Base-by-base conservation (phyloP, 1,140 invertebrate genomes). In the Pantala flavescens region DNA sequence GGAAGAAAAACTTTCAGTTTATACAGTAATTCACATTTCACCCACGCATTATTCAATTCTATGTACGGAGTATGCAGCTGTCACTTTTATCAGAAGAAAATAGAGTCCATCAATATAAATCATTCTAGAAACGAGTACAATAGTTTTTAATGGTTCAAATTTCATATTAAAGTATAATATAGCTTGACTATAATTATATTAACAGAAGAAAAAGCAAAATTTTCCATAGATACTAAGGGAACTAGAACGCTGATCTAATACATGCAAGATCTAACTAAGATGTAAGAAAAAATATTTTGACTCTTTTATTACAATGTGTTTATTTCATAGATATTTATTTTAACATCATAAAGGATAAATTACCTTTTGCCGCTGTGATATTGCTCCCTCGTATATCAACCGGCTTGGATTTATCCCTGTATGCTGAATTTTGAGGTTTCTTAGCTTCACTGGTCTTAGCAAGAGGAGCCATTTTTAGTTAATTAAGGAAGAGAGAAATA, bases 351-450 rank as follows among this genome's bases (percentile, higher is more conserved):
- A 36, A 71, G 5, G 75, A 74, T 43, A 74, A 76, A 75, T 84
- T 88, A 97, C 96, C 94, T 92, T 99, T 99, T 24, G 96, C 97
- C 77, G 98, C 98, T 83, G 91, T 90, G 77, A 99, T 99, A 82
- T 99, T 99, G 79, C 95, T 98, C 75, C 88, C 86, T 71, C 98
- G 89, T 81, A 99, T 97, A 85, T 98, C 95, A 19, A 89, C 87
- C 16, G 96, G 96, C 85, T 98, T 98, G 79, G 92, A 94, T 88
- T 96, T 97, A 84, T 94, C 91, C 83, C 92, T 93, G 79, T 91
- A 94, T 55, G 87, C 87, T 21, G 84, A 80, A 74, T 77, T 81
- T 76, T 78, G 77, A 23, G 78, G 74, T 78, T 79, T 81, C 75
- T 78, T 79, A 49, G 77, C 78, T 79, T 84, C 84, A 71, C 82